Conservation (phyloP, 2,888 invertebrate species). For the Eupithecia abbreviata region DNA sequence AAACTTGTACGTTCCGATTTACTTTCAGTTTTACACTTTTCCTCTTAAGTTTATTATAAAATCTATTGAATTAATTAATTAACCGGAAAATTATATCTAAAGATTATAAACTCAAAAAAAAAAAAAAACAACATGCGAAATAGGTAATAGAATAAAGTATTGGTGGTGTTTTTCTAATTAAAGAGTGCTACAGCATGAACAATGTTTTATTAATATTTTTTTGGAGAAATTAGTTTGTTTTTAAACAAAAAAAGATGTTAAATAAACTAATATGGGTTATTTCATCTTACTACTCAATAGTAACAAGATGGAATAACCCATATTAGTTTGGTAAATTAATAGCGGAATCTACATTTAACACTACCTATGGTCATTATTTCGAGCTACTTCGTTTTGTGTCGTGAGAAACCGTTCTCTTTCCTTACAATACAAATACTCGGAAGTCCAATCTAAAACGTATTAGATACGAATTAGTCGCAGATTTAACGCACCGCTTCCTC, state of each 20-base stretch:
- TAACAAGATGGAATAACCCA: not conserved
- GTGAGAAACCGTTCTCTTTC: conserved; percentile 39
- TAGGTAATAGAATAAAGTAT: no score
- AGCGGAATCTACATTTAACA: not conserved
- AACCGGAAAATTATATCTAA: no score
- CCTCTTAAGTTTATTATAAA: conserved; percentile 1
- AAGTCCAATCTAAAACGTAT: conserved; percentile 64
- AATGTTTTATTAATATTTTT: not conserved
- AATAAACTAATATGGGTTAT: no score
- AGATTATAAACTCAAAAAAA: no score
- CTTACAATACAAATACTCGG: conserved; percentile 33
- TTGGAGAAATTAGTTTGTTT: not conserved
- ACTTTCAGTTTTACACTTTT: conserved; percentile 54
- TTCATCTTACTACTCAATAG: not conserved
- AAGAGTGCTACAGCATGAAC: no score
- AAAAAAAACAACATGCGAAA: no score
- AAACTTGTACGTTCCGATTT: conserved; percentile 56
- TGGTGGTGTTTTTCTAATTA: no score
- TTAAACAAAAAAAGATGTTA: not conserved
- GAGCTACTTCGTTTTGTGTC: conserved; percentile 10
- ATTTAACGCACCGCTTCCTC: conserved; percentile 51
- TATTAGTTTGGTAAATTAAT: not conserved
- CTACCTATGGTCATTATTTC: not conserved
- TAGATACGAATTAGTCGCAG: conserved; percentile 63
- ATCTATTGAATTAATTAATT: not conserved